These are phyloP conservation scores for Anthopleura xanthogrammica DNA, from an alignment of 92 coral and sea anemone genomes.

Conservation along the genomic window DNA sequence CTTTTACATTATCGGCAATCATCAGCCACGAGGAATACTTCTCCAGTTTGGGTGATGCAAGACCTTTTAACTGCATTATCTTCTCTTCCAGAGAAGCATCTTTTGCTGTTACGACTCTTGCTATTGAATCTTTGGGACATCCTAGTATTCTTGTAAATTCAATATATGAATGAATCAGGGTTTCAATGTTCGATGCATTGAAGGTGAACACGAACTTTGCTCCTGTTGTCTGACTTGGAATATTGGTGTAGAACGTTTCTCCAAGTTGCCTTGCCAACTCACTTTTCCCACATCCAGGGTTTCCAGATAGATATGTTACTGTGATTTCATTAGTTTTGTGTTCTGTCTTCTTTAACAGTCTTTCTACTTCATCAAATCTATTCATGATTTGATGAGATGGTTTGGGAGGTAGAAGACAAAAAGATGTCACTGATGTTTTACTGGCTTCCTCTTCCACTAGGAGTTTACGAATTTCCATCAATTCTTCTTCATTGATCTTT, in stretches of 20 bases:
- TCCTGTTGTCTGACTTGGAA: not conserved
- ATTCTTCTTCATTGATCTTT: not conserved
- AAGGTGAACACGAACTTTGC: constrained; percentile 39
- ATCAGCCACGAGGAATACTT: constrained; percentile 39
- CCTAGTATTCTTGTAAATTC: constrained; percentile 39
- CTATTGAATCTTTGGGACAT: constrained; percentile 13
- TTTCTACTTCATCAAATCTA: constrained; percentile 20
- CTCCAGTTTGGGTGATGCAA: constrained; percentile 20
- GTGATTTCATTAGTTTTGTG: constrained; percentile 14
- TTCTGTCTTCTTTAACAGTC: constrained; percentile 7
- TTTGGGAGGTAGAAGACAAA: constrained; percentile 23
- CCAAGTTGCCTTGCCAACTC: constrained; percentile 53
- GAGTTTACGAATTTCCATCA: not conserved
- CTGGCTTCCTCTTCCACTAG: not conserved
- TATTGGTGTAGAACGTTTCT: constrained; percentile 17
- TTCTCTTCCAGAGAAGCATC: constrained; percentile 21
- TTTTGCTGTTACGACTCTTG: constrained; percentile 13
- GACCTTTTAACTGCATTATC: constrained; percentile 26
- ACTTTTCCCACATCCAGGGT: constrained; percentile 55
- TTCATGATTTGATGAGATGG: constrained; percentile 30
- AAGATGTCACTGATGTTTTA: not conserved
- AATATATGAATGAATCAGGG: constrained; percentile 43
- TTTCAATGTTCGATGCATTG: constrained; percentile 34
- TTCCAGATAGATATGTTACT: constrained; percentile 33
- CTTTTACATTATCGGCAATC: constrained; percentile 39